Evolutionary conservation across 1,140 invertebrate species (phyloP), one percentile per base, ranked within the genome.

Genomic region (Heliconius hewitsoni): DNA sequence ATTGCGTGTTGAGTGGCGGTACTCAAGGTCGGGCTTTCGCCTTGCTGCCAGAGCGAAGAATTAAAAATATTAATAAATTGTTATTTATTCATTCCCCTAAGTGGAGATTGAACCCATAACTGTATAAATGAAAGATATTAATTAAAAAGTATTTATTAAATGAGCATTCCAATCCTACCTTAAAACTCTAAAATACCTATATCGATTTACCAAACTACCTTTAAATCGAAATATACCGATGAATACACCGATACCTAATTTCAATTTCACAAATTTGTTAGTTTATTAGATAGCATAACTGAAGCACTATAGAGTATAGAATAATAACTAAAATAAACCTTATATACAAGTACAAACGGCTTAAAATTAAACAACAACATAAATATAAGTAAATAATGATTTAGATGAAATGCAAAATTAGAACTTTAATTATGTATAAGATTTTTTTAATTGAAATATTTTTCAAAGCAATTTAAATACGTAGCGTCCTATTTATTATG

Each of bases 231-330:
- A 73, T 74, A 50, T 50, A 74, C 46, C 52, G 27, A 55, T n/a
- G 42, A 74, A 52, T 55, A 30, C 9, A 50, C 30, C 8, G 73
- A 74, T 55, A 74, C 46, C 73, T 55, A 74, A 74, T 74, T 55
- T 52, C 39, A 74, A 19, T 6, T 16, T 74, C 27, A 30, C 2
- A 55, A 74, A 74, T 55, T 27, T 46, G 50, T 74, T 74, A 46
- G 73, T 74, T 74, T 74, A 74, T 74, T 74, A 74, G 50, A 74
- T 74, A 74, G 50, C 73, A 55, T 18, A 74, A 8, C 46, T 74
- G 50, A 30, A 55, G 27, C 46, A 16, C 9, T 52, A 27, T 52
- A 30, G 6, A 4, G 42, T 66, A 66, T 0, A 13, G 23, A 46
- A 46, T 27, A 27, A 27, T 27, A 5, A 66, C 3, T 66, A 66